Evolutionary conservation across 2,888 invertebrate genomes (phyloP).

Genomic region (Mimas tiliae): DNA sequence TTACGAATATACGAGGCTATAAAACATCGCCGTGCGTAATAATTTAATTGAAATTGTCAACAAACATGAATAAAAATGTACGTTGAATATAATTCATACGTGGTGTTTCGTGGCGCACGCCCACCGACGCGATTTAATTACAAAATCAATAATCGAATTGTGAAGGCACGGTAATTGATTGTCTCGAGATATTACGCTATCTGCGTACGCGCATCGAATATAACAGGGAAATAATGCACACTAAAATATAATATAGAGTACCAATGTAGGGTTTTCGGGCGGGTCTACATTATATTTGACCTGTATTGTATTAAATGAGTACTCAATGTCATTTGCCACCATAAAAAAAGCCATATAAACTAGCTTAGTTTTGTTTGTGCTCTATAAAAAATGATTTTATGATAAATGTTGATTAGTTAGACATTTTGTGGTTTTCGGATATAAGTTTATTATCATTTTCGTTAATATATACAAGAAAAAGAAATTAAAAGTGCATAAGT

Average conservation of each 20-base stretch:
- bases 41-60: constrained; percentile 66
- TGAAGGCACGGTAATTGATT: constrained; percentile 70
- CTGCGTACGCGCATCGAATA: constrained; percentile 65
- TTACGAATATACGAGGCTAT: constrained; percentile 7
- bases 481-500: no score
- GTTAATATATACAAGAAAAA: no score
- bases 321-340: no score
- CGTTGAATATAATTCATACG: constrained; percentile 56
- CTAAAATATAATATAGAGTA: neutral
- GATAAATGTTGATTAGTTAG: no score
- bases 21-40: constrained; percentile 40
- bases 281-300: neutral
- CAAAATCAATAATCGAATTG: constrained; percentile 82
- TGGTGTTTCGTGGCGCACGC: constrained; percentile 54
- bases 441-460: no score
- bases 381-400: no score
- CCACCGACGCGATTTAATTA: constrained; percentile 78
- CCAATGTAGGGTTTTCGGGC: neutral
- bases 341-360: no score
- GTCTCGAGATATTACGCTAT: constrained; percentile 68
- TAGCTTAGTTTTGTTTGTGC: no score
- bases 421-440: no score
- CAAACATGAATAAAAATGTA: constrained; percentile 56
- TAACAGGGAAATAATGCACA: neutral
- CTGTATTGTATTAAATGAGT: neutral